These are phyloP conservation scores for Leptinotarsa undecemlineata DNA, from an alignment of 1,140 invertebrate species.

Conservation along the genomic window DNA sequence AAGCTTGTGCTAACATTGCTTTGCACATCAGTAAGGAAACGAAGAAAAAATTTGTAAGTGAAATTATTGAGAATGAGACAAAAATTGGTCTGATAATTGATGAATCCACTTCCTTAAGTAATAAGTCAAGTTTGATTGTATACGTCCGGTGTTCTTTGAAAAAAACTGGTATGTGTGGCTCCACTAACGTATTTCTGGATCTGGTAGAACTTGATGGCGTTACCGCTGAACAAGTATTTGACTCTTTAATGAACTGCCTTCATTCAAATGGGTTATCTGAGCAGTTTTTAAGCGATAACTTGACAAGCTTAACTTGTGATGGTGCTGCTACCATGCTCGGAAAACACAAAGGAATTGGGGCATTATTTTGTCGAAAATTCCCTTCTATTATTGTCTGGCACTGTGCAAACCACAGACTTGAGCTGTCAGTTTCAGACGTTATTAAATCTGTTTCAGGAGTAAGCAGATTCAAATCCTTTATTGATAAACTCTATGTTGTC, in stretches of 20 bases:
- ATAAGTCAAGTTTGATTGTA: no score
- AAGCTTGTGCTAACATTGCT: background rate
- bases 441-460: background rate
- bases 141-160: no score
- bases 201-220: no score
- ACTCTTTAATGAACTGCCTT: no score
- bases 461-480: background rate
- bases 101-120: no score
- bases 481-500: background rate
- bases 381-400: conserved; percentile 6
- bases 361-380: background rate
- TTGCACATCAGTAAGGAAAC: background rate
- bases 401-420: conserved; percentile 3
- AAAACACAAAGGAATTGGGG: background rate
- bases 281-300: no score
- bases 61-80: background rate
- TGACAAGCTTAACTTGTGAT: background rate
- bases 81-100: background rate
- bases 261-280: no score
- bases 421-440: background rate
- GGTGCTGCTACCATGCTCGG: background rate
- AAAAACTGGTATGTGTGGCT: no score
- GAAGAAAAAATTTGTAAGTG: background rate
- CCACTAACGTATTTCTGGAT: no score
- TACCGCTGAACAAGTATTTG: no score